Evolutionary conservation across 2,113 vertebrate species (phyloP).

Genomic region (Cebus imitator): DNA sequence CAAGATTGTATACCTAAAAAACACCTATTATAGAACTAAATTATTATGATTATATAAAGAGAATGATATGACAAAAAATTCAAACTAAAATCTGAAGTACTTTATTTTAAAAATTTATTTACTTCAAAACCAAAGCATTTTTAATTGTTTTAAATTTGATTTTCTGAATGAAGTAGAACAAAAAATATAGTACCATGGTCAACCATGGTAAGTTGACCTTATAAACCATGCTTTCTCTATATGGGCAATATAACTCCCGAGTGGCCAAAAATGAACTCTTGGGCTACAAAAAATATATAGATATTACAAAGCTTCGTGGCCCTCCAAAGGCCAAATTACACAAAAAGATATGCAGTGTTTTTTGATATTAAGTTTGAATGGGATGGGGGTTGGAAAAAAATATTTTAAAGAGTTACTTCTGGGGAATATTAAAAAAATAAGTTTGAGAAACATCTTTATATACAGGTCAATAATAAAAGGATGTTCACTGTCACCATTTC

Average conservation of each 20-base stretch:
- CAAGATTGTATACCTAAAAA: not conserved
- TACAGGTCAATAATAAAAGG: not conserved
- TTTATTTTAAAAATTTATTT: not conserved
- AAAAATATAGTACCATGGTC: not conserved
- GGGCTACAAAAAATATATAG: not conserved
- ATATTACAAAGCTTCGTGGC: not conserved
- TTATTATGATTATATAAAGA: not conserved
- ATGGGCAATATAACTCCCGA: accelerated
- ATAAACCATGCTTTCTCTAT: not conserved
- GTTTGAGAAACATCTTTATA: not conserved
- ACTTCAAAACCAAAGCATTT: not conserved
- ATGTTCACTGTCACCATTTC: not conserved
- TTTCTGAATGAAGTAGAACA: constrained; percentile 8
- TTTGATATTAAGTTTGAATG: not conserved
- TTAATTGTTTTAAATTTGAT: not conserved
- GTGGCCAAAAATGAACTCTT: not conserved
- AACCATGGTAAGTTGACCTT: not conserved
- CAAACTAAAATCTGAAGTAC: not conserved
- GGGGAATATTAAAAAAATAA: not conserved
- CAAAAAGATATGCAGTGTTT: not conserved
- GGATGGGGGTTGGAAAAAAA: not conserved
- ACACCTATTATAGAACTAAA: not conserved
- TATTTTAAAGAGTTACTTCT: not conserved
- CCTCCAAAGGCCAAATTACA: not conserved
- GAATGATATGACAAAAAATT: not conserved